phyloP scores from a whole-genome alignment of 2,113 vertebrate species.

The Halichoerus grypus region DNA sequence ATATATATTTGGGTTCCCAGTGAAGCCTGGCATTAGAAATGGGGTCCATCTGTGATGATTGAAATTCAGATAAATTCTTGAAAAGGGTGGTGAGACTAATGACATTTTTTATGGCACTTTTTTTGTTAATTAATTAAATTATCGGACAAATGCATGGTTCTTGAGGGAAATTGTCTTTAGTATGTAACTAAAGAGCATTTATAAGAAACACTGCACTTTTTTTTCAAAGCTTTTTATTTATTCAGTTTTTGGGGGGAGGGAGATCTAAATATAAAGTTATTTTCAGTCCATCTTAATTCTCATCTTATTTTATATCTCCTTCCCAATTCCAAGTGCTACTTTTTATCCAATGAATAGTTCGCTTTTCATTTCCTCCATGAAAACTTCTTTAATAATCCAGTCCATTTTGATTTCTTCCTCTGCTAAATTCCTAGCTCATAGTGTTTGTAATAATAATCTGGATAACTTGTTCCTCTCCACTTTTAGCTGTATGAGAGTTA shows the following conservation, averaged over 20 bases:
- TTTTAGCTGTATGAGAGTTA: background rate
- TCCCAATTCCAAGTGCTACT: background rate
- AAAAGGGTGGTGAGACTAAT: background rate
- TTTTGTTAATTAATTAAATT: background rate
- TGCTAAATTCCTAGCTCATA: background rate
- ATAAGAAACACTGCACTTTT: background rate
- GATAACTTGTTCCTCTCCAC: background rate
- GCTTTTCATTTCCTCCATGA: background rate
- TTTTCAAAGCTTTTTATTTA: background rate
- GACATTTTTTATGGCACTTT: background rate
- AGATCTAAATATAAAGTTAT: background rate
- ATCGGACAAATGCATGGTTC: background rate
- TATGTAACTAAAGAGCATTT: background rate
- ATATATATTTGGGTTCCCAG: no score
- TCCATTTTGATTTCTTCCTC: background rate
- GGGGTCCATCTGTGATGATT: background rate
- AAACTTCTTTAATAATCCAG: background rate
- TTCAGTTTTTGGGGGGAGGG: background rate
- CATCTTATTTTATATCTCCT: background rate
- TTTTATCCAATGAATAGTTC: background rate
- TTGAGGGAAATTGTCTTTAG: background rate
- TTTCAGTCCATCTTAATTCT: conserved; percentile 5
- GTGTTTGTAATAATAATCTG: conserved; percentile 17
- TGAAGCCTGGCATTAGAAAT: background rate
- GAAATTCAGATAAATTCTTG: background rate